Base-by-base conservation (phyloP, 2,797 vertebrate species). In the Poecile montanus region DNA sequence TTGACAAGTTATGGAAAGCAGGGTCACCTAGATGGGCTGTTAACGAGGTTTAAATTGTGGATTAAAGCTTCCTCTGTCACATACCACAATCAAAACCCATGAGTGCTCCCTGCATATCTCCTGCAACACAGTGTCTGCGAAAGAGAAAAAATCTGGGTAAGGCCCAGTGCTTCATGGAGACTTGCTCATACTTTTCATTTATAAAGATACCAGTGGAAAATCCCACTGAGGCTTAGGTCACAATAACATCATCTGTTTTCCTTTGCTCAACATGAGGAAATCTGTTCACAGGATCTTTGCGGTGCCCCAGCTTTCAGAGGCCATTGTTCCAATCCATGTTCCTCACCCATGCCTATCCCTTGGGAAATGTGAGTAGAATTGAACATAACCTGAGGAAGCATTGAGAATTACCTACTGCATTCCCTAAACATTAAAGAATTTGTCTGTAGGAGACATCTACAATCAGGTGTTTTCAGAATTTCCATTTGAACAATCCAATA, bases 231-330 rank as follows among this genome's bases (percentile, higher is more conserved):
- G 7, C 27, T 67, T 26, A 32, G 25, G 22, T 70, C 44, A 56
- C 25, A 17, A 40, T 5, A 81, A 8, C 11, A 7, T n/a, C 6
- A 17, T 30, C 15, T 29, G 0, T 56, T 34, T 86, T 63, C 25
- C 15, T 14, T 63, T 27, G 21, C 8, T 73, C 45, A 40, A 25
- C 19, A 13, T 13, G 16, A 61, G 40, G 8, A 79, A 82, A 65
- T 40, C 7, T 32, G 6, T 53, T 70, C 23, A 6, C 0, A 1
- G 29, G 19, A 62, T 42, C 7, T 61, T 42, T 22, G 20, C 4
- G 1, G 17, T 74, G 22, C 15, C 36, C 7, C 17, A 78, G 19
- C 2, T 65, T 84, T 50, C 23, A 58, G 71, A 50, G 4, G 30
- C 10, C 2, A 0, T 16, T 81, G 6, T 36, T 62, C 11, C 32